Evolutionary conservation across 2,888 invertebrate genomes (phyloP), one percentile per base, ranked within the genome.

Genomic region (Nycteola revayana): DNA sequence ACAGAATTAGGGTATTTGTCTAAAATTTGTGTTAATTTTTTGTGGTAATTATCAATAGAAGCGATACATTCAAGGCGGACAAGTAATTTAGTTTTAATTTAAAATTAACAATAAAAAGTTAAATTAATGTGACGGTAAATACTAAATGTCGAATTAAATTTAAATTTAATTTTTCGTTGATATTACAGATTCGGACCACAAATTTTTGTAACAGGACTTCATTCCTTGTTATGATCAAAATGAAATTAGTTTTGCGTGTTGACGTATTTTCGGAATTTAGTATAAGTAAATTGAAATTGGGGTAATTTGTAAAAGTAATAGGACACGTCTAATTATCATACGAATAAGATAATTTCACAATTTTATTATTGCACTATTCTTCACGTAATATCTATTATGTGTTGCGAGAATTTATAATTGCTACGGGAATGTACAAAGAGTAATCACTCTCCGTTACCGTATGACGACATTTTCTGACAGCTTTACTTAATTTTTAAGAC

Each of bases 401-500:
- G 36, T 36, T 32, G 45, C 43, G 33, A 30, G 26, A 27, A 42
- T 36, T 32, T 30, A 39, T 28, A 32, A 36, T 29, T 43, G 30
- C 28, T 41, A 36, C 23, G 32, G 24, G 28, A 38, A 49, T 39
- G 32, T 44, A 37, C 26, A 24, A 32, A 41, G 32, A 39, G 24
- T 38, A 28, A 32, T 25, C 18, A 36, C 42, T 45, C 51, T 45
- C 51, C 50, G 58, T 60, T 67, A 67, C 63, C 60, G 53, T 54
- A 41, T 44, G 38, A 50, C 55, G 56, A 65, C 58, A 65, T 62
- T 71, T 75, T 71, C 61, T 61, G 75, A 84, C 79, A 84, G 84
- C 82, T 86, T 85, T 84, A 84, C 70, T 79, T 79, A 74, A 68
- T 75, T 74, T 73, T 49, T 80, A 82, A 76, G 75, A 49, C 30